Evolutionary conservation across 2,113 vertebrate species (phyloP), one percentile per base, ranked within the genome.

Genomic region (Crotalus helleri): DNA sequence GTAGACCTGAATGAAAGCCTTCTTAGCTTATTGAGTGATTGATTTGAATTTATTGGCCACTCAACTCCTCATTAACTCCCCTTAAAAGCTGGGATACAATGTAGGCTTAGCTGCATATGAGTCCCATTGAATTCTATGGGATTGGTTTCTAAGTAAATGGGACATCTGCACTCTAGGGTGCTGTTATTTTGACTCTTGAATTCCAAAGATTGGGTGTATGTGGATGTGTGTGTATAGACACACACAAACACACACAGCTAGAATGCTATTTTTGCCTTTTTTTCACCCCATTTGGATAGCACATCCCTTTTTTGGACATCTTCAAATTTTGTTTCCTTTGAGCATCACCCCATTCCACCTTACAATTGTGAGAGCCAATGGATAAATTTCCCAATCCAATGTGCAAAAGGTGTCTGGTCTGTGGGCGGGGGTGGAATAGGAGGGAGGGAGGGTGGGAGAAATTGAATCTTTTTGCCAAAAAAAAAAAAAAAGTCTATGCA

Each of bases 241-340:
- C 11, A 74, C 69, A 74, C n/a, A 74, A 5, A 33, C 15, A 8
- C 15, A 39, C n/a, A 39, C n/a, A 0, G 29, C 10, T 2, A 19
- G 33, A 6, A 39, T 81, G 33, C 33, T 9, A 81, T 21, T 39
- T 81, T 81, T 81, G 33, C 69, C 69, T 39, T 39, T 81, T 39
- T 8, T 8, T 8, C 15, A 39, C 69, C 33, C 17, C 69, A 19
- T 81, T 81, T 81, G 69, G 17, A 81, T 33, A 8, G 17, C 6
- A 21, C 33, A 21, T 81, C 17, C 15, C 33, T 33, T 81, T 81
- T 39, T 74, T 8, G 69, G 33, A 39, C 33, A 81, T 81, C 33
- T 94, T 69, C 96, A 90, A 95, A 91, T 94, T 91, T 93, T 95
- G 46, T 96, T 95, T 97, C 94, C 94, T 95, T 96, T 49, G n/a